Evolutionary conservation across 1,140 invertebrate genomes (phyloP).

Genomic region (Macrotrachela quadricornifera): DNA sequence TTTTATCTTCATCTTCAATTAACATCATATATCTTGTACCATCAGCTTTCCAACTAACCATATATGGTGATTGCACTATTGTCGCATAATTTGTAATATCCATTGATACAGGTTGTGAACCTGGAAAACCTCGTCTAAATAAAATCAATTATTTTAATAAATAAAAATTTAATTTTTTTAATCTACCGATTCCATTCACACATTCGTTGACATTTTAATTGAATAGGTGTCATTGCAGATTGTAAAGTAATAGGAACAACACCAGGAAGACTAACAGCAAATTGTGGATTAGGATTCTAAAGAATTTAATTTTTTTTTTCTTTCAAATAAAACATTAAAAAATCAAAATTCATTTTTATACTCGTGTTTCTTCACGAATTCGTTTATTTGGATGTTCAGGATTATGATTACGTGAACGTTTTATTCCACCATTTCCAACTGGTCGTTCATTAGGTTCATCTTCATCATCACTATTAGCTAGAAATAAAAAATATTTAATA

Average conservation of each 20-base stretch:
- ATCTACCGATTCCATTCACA: slow-evolving; percentile 51
- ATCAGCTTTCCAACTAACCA: slow-evolving; percentile 97
- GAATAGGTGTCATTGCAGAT: slow-evolving; percentile 43
- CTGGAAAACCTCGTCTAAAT: slow-evolving; percentile 61
- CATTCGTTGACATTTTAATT: slow-evolving; percentile 52
- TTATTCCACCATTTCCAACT: too few relatives aligned
- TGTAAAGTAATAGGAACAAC: slow-evolving; percentile 27
- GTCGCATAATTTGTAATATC: slow-evolving; percentile 44
- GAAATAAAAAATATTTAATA: too few relatives aligned
- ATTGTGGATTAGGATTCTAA: not conserved
- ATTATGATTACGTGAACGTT: too few relatives aligned
- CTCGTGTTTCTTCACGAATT: too few relatives aligned
- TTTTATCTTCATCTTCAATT: slow-evolving; percentile 55
- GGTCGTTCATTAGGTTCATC: too few relatives aligned
- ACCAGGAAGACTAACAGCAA: slow-evolving; percentile 19
- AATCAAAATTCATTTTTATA: too few relatives aligned
- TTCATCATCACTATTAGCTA: too few relatives aligned
- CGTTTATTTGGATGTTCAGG: too few relatives aligned
- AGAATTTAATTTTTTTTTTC: too few relatives aligned
- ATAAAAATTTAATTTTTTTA: not conserved
- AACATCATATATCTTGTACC: slow-evolving; percentile 96
- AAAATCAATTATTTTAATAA: not conserved
- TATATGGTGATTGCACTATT: slow-evolving; percentile 49
- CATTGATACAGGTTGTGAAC: slow-evolving; percentile 90
- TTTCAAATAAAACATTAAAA: too few relatives aligned